These are phyloP conservation scores for Xenopus laevis DNA, from an alignment of 2,113 vertebrate genomes.

Conservation along the genomic window DNA sequence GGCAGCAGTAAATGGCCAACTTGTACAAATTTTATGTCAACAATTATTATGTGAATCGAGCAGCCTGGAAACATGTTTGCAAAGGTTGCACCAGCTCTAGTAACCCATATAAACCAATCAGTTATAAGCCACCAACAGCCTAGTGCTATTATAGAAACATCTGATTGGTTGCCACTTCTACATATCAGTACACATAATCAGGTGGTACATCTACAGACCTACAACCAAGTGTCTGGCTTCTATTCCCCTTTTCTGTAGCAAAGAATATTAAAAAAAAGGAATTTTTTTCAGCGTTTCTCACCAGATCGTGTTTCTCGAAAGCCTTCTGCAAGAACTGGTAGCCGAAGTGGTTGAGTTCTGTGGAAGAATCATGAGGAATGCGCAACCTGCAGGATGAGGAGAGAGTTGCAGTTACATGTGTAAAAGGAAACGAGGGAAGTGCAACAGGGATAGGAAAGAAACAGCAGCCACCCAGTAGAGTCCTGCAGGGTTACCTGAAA, in stretches of 20 bases:
- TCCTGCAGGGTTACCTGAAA: too few species aligned
- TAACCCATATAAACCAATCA: too few species aligned
- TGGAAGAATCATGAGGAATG: constrained; percentile 77
- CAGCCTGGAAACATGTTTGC: too few species aligned
- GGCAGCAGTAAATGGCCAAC: too few species aligned
- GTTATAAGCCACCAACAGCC: too few species aligned
- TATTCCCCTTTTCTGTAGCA: not conserved
- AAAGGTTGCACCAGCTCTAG: too few species aligned
- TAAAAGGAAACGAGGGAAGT: not conserved
- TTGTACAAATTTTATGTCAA: not conserved
- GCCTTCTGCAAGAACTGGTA: constrained; percentile 87
- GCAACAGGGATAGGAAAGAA: not conserved
- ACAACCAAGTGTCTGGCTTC: too few species aligned
- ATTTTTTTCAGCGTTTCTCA: constrained; percentile 62
- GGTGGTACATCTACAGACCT: too few species aligned
- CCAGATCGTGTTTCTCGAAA: constrained; percentile 94
- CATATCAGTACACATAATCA: not conserved
- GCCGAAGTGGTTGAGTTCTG: constrained; percentile 83
- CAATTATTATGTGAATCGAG: too few species aligned
- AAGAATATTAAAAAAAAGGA: too few species aligned
- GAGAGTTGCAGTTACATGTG: not conserved
- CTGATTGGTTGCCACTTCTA: too few species aligned
- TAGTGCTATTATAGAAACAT: too few species aligned
- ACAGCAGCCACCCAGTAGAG: not conserved
- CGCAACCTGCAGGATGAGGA: constrained; percentile 63